Base-by-base conservation (phyloP, 1,140 invertebrate species). In the Akabosia matsudoensis region DNA sequence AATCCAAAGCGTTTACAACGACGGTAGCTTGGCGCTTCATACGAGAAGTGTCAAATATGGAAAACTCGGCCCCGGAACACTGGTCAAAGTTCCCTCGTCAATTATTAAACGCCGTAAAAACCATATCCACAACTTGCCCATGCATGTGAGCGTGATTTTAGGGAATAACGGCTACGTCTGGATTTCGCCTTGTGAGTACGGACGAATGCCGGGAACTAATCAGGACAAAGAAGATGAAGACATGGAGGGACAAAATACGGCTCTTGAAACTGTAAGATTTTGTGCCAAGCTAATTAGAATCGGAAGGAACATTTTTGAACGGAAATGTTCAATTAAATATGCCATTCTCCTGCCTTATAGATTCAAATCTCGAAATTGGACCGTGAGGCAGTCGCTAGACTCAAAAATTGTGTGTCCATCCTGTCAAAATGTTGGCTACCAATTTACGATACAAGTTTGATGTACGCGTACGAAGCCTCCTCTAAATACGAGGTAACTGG, bases 121-220 rank as follows among this genome's bases (percentile, higher is more conserved):
- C 56, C 97, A 99, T 85, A 99, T 98, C 84, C 96, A 98, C 83
- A 93, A 93, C 85, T 86, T 99, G 34, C 90, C 92, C 0, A 94
- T 92, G 84, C 97, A 97, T 0, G 92, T 92, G 0, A 94, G 91
- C 79, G 86, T 99, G 10, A 97, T 99, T 75, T 88, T 99, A 10
- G 97, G 97, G 10, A 96, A 95, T 81, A 99, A 99, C 85, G 97
- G 98, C 0, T 97, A 92, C 81, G 91, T 99, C 73, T 99, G 96
- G 95, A 93, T 99, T 70, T 92, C 90, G 74, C 93, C 94, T 18
- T 90, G 88, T 70, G 64, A 71, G 2, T 79, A 81, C 67, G 80
- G 80, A 18, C 33, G 80, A n/a, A 81, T 81, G 80, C 80, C 80
- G 2, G 80, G 80, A 83, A 85, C 51, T 7, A 81, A 78, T 73